Evolutionary conservation across 2,888 invertebrate species (phyloP), one percentile per base, ranked within the genome.

Genomic region (Stegophylla sp.): DNA sequence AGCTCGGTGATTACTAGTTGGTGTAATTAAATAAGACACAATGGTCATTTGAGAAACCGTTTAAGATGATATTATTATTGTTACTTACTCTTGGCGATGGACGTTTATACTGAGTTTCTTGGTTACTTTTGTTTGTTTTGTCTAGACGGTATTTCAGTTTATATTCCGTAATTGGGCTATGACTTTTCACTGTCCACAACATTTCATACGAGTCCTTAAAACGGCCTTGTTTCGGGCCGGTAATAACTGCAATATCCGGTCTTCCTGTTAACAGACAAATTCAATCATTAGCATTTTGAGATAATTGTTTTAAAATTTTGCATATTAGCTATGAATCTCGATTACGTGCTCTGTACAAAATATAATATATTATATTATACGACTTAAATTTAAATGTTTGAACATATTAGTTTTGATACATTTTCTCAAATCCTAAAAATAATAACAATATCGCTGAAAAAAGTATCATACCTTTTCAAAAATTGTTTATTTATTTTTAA

Each of bases 121-220:
- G 67, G 34, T 34, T 45, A 23, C 69, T 79, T 13, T 79, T 79
- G 34, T 51, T 41, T 10, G 86, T 48, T 48, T 61, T 79, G 2
- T 61, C 48, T 2, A 12, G 79, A 3, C 92, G 87, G 86, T 92
- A 92, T 13, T 92, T 89, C 74, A 92, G 88, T 67, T 92, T 86
- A 83, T 92, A 90, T 86, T 92, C 92, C 84, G 91, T 90, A 26
- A 92, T 87, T 72, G 91, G 91, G 51, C 92, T 91, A 86, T 92
- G 92, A 86, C 91, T 91, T 87, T 92, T 92, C 73, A 92, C 91
- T 82, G 90, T 88, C 90, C 92, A 92, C 83, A 90, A 89, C 72
- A 92, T 88, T 85, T 91, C 90, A 88, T 92, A 92, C 71, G 89
- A 88, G 84, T 89, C 88, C 82, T 89, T 87, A 26, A 89, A 86